These are phyloP conservation scores for Suricata suricatta DNA, from an alignment of 2,113 vertebrate genomes.

Conservation along the genomic window DNA sequence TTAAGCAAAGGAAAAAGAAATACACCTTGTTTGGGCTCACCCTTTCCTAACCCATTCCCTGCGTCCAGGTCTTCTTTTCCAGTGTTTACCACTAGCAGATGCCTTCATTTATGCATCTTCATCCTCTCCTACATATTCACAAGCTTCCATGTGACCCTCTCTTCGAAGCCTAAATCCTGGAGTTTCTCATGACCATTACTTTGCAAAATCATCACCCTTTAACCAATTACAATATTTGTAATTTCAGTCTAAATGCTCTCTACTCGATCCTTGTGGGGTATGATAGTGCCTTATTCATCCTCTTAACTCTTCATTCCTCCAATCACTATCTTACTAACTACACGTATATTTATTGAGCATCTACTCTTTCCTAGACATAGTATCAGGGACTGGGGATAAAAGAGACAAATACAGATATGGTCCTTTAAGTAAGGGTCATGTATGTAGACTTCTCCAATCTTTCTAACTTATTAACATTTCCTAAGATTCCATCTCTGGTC, in stretches of 20 bases:
- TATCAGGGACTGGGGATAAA: background rate
- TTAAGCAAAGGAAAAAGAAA: background rate
- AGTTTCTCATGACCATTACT: background rate
- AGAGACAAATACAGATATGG: background rate
- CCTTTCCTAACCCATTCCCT: background rate
- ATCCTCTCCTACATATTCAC: background rate
- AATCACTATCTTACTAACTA: background rate
- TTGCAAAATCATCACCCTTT: background rate
- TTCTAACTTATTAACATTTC: background rate
- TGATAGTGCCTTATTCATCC: background rate
- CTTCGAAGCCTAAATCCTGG: background rate
- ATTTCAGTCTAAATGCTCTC: background rate
- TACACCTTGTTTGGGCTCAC: background rate
- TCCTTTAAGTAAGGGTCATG: background rate
- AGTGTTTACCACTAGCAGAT: background rate
- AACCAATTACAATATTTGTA: background rate
- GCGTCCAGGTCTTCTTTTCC: background rate
- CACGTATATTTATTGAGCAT: background rate
- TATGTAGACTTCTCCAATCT: background rate
- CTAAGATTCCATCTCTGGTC: background rate
- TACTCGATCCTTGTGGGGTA: background rate
- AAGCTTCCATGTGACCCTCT: background rate
- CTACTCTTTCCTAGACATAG: background rate
- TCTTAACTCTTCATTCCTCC: background rate
- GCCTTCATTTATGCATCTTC: background rate